A percentile compares a stretch with the other conserved stretches of the same genome.
phyloP scores from a whole-genome alignment of 2,113 vertebrate species.

The Gymnorhina tibicen region DNA sequence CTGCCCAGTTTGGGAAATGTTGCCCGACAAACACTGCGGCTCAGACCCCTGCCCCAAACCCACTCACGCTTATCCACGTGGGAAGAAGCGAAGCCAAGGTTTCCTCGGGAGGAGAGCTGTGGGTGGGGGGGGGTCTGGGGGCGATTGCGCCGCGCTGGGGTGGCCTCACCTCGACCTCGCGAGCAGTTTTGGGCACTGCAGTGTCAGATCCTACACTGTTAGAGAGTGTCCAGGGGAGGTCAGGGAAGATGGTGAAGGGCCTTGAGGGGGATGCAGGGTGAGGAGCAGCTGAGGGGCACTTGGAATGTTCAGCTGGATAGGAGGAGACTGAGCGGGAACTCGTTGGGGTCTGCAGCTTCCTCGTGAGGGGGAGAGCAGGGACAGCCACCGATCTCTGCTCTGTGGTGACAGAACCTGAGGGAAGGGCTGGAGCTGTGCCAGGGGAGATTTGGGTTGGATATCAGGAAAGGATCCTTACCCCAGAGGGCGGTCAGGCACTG shows the following conservation, averaged over 20 bases:
- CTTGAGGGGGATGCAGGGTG: neutral
- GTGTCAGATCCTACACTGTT: too few species aligned
- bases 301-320: neutral
- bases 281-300: neutral
- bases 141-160: neutral
- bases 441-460: neutral
- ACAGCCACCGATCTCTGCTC: too few species aligned
- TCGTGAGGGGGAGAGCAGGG: rapidly evolving
- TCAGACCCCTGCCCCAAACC: neutral
- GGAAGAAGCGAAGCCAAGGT: rapidly evolving
- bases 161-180: rapidly evolving
- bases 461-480: neutral
- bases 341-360: neutral
- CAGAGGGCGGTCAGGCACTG: neutral
- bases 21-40: neutral
- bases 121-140: too few species aligned
- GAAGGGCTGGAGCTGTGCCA: neutral
- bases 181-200: neutral
- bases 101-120: neutral
- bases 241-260: neutral
- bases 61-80: rapidly evolving
- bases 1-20: neutral
- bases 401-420: neutral
- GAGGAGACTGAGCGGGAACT: neutral
- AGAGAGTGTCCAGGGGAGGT: neutral